Conservation (phyloP, 2,888 invertebrate species). For the Hydropsyche betteni region DNA sequence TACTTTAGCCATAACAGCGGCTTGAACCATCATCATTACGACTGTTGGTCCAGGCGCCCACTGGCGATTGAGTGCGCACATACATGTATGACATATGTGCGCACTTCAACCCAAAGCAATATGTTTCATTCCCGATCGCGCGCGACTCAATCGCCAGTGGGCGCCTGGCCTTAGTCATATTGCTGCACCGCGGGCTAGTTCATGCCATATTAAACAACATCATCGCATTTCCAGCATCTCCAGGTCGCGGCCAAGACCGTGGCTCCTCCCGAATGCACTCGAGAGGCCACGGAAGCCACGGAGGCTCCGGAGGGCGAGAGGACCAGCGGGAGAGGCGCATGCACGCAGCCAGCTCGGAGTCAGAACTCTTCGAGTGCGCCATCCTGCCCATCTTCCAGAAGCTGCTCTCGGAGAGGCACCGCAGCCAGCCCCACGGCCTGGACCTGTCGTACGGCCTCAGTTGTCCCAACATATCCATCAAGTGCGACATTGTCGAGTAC, state of each 20-base stretch:
- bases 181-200: no score
- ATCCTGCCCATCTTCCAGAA: constrained; percentile 93
- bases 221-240: constrained; percentile 1
- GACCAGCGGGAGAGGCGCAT: constrained; percentile 61
- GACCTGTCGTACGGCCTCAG: constrained; percentile 82
- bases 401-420: constrained; percentile 84
- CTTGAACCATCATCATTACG: no score
- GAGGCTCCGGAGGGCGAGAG: constrained; percentile 45
- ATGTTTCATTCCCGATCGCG: no score
- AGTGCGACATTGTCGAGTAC: constrained; percentile 95
- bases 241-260: constrained; percentile 54
- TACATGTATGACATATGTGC: no score
- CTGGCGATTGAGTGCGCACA: no score
- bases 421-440: constrained; percentile 72
- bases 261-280: constrained; percentile 65
- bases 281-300: constrained; percentile 57
- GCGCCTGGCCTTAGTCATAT: no score
- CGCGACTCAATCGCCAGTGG: no score
- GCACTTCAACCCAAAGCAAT: no score
- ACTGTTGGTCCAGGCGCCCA: no score
- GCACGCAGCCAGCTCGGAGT: constrained; percentile 84
- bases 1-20: no score
- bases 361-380: constrained; percentile 84
- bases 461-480: constrained; percentile 93
- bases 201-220: no score